Evolutionary conservation across 2,113 vertebrate genomes (phyloP).

Genomic region (Chinchilla lanigera): DNA sequence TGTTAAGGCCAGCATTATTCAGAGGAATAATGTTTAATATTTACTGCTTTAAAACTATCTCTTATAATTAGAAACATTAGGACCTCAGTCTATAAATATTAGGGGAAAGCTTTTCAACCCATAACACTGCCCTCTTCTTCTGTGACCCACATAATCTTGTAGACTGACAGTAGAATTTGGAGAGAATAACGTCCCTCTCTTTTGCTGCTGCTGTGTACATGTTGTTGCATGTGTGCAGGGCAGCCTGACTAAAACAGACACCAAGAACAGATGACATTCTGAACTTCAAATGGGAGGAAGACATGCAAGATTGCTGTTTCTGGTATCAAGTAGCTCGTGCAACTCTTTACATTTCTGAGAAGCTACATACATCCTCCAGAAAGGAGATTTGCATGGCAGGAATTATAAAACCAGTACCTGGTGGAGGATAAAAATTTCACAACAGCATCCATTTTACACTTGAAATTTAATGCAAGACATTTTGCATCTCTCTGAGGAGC

Average conservation of each 20-base stretch:
- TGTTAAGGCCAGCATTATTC: neutral
- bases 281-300: neutral
- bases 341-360: neutral
- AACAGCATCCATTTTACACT: slow-evolving; percentile 8
- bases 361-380: neutral
- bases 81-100: neutral
- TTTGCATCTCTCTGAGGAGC: neutral
- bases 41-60: neutral
- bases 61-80: neutral
- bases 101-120: neutral
- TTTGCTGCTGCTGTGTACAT: neutral
- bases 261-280: neutral
- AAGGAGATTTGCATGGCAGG: neutral
- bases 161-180: neutral
- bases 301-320: no score
- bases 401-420: neutral
- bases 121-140: neutral
- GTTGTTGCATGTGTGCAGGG: neutral
- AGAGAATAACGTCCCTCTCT: neutral
- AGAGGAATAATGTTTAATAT: neutral
- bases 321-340: neutral
- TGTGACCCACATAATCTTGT: neutral
- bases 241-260: neutral
- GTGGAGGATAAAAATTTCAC: neutral
- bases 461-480: slow-evolving; percentile 29